These are phyloP conservation scores for Ornithoptera alexandrae DNA, from an alignment of 2,888 invertebrate genomes.

Conservation along the genomic window DNA sequence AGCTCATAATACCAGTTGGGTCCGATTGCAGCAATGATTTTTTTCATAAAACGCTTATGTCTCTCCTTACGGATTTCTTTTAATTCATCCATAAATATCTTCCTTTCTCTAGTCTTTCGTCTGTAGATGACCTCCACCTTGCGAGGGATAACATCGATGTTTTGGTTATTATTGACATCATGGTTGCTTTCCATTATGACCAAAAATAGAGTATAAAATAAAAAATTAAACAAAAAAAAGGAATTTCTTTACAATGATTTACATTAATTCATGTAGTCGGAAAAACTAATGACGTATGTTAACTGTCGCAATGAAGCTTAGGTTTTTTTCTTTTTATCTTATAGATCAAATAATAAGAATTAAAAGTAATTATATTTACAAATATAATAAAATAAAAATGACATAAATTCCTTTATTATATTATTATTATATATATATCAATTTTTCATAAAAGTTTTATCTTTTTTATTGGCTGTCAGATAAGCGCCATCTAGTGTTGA, in stretches of 20 bases:
- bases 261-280: constrained; percentile 14
- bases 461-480: neutral
- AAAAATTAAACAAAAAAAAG: constrained; percentile 13
- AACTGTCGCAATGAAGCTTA: constrained; percentile 15
- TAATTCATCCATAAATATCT: constrained; percentile 66
- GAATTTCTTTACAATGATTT: constrained; percentile 20
- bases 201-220: constrained; percentile 31
- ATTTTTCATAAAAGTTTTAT: neutral
- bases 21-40: constrained; percentile 49
- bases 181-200: constrained; percentile 31
- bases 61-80: constrained; percentile 48
- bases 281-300: constrained; percentile 11
- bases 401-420: too few relatives aligned
- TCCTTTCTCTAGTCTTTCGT: constrained; percentile 53
- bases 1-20: constrained; percentile 70
- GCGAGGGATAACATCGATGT: constrained; percentile 20
- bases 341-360: neutral
- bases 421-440: too few relatives aligned
- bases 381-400: too few relatives aligned
- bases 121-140: constrained; percentile 53
- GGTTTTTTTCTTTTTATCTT: constrained; percentile 1
- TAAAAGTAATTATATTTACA: neutral
- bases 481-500: constrained; percentile 41
- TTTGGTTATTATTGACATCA: neutral
- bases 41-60: constrained; percentile 41